Percentiles rank a stretch among this genome's conserved stretches.
These are phyloP conservation scores for Pentamera pediparva DNA, from an alignment of 53 echinoderm and acorn worm species.

Conservation along the genomic window DNA sequence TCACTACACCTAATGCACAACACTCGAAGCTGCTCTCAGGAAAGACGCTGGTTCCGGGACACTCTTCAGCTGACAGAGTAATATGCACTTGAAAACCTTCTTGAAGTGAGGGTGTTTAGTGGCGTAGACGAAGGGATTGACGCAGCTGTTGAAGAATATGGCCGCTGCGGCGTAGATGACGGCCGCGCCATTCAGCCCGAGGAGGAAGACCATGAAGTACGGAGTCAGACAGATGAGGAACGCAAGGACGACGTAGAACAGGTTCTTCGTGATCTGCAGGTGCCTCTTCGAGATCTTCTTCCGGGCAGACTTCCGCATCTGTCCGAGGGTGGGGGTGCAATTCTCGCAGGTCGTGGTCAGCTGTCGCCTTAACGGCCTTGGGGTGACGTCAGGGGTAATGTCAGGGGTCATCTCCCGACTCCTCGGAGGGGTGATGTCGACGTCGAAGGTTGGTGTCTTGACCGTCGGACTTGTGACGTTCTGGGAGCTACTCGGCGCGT, in stretches of 20 bases:
- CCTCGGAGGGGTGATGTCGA: not conserved
- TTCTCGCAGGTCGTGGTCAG: constrained; percentile 1
- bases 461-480: not conserved
- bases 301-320: constrained; percentile 14
- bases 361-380: constrained; percentile 13
- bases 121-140: constrained; percentile 69
- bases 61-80: constrained; percentile 48
- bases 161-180: constrained; percentile 60
- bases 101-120: constrained; percentile 73
- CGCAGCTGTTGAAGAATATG: constrained; percentile 56
- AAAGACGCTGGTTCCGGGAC: constrained; percentile 61
- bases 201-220: constrained; percentile 47
- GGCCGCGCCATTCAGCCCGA: constrained; percentile 32
- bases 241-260: constrained; percentile 53
- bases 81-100: constrained; percentile 53
- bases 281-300: constrained; percentile 32
- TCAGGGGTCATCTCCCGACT: not conserved
- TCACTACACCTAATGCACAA: not conserved
- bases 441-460: not conserved
- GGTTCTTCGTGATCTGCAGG: constrained; percentile 60
- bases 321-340: constrained; percentile 24
- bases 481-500: not conserved
- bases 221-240: constrained; percentile 67
- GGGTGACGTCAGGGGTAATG: constrained; percentile 10
- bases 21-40: constrained; percentile 19